phyloP scores from a whole-genome alignment of 2,888 invertebrate genomes.

The Harmothoe impar region DNA sequence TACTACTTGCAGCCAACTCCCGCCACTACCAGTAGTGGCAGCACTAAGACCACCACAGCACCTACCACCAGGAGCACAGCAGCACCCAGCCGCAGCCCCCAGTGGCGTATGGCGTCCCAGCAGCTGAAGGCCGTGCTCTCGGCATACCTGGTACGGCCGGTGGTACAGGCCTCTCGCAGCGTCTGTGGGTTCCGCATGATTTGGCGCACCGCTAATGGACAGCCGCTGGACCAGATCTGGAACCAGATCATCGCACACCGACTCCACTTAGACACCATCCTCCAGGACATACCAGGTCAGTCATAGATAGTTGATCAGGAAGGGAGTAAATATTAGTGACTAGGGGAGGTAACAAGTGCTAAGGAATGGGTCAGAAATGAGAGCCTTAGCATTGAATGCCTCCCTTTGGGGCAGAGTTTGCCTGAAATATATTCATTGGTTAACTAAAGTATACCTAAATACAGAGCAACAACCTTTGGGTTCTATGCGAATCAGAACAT shows the following conservation, averaged over 20 bases:
- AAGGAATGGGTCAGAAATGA: too few species aligned
- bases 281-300: constrained; percentile 48
- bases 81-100: background rate
- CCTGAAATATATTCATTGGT: too few species aligned
- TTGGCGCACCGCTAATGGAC: background rate
- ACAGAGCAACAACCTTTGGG: too few species aligned
- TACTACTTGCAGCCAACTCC: background rate
- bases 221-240: constrained; percentile 39
- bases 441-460: too few species aligned
- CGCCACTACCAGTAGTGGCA: background rate
- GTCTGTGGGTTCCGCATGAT: constrained; percentile 53
- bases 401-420: too few species aligned
- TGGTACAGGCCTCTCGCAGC: constrained; percentile 25
- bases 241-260: constrained; percentile 42
- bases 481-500: too few species aligned
- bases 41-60: background rate
- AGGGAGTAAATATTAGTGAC: too few species aligned
- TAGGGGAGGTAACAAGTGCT: too few species aligned
- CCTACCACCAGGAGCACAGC: background rate
- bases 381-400: too few species aligned
- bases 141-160: constrained; percentile 15
- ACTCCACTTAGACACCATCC: constrained; percentile 23
- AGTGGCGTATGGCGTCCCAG: constrained; percentile 55
- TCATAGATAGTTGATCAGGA: too few species aligned
- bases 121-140: constrained; percentile 52